Conservation (phyloP, 2,113 vertebrate species). For the Lamprotornis superbus region DNA sequence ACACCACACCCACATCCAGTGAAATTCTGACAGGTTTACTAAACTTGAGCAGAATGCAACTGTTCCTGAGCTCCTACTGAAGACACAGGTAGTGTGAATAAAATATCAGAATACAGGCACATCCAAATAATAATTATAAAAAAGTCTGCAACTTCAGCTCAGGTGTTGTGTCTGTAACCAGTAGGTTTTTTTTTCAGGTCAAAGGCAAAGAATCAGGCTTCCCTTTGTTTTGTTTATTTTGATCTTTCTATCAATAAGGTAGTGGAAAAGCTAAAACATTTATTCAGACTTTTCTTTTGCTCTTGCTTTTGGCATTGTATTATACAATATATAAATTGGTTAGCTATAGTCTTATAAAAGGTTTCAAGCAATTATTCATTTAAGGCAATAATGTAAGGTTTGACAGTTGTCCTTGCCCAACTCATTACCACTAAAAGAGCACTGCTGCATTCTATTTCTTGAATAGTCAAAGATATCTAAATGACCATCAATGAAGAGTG, state of each 20-base stretch:
- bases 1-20: accelerated
- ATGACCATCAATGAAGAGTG: background rate
- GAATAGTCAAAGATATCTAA: background rate
- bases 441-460: background rate
- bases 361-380: background rate
- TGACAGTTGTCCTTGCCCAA: background rate
- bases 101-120: background rate
- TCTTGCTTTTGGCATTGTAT: background rate
- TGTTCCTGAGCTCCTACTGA: background rate
- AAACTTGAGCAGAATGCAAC: background rate
- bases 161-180: background rate
- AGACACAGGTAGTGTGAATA: background rate
- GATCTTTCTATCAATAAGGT: background rate
- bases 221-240: background rate
- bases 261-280: background rate
- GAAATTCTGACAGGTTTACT: background rate
- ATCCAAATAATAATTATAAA: too few species aligned
- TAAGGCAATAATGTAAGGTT: background rate
- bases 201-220: background rate
- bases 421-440: background rate
- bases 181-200: background rate
- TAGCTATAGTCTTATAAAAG: background rate
- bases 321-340: background rate
- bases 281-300: background rate
- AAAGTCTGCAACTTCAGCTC: background rate